Conservation (phyloP, 2,888 invertebrate genomes). For the Erannis defoliaria region DNA sequence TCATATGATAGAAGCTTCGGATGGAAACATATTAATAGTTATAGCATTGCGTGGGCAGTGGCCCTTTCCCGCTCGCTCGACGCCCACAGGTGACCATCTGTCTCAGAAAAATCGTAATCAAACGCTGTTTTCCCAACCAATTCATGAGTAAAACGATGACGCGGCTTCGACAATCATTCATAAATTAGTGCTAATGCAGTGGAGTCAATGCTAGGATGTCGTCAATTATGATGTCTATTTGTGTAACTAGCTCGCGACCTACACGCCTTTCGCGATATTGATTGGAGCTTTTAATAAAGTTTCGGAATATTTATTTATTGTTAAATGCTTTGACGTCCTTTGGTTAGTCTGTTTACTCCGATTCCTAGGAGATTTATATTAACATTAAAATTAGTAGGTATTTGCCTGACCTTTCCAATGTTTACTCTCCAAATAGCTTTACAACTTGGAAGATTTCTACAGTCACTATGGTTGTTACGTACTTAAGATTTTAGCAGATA, state of each 20-base stretch:
- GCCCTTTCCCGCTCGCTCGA: conserved; percentile 68
- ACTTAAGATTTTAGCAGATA: not conserved
- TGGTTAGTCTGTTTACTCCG: not conserved
- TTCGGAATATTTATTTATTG: conserved; percentile 2
- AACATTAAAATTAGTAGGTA: not conserved
- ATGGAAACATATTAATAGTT: conserved; percentile 25
- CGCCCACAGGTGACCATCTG: conserved; percentile 70
- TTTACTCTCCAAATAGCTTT: no score
- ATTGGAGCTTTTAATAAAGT: conserved; percentile 11
- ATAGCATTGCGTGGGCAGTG: conserved; percentile 71
- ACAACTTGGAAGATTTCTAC: not conserved
- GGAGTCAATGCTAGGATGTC: conserved; percentile 25
- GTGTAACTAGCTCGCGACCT: conserved; percentile 25
- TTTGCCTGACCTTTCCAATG: not conserved
- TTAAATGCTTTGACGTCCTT: not conserved
- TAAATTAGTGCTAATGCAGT: conserved; percentile 42
- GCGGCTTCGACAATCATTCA: conserved; percentile 46
- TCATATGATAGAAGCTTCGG: not conserved
- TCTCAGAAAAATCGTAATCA: conserved; percentile 45
- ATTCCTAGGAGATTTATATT: not conserved
- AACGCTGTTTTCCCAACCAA: conserved; percentile 44
- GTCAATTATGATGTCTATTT: conserved; percentile 45
- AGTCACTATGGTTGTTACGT: not conserved
- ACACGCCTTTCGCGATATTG: conserved; percentile 15
- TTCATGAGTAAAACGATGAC: conserved; percentile 42